A percentile compares a stretch with the other conserved stretches of the same genome.
Conservation (phyloP, 2,888 invertebrate genomes). For the Venustoraphidia nigricollis region DNA sequence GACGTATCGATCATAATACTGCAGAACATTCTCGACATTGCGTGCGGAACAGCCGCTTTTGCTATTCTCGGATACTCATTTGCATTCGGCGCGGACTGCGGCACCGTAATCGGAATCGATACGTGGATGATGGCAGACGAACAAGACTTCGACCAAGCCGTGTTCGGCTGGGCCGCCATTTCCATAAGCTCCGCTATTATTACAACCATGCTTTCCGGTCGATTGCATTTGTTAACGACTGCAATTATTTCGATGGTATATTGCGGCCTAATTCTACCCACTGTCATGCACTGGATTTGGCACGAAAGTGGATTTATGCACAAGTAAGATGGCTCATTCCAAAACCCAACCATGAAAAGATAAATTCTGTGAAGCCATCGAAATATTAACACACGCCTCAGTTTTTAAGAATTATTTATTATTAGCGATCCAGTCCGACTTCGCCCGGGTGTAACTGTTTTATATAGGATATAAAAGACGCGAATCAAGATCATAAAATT, state of each 20-base stretch:
- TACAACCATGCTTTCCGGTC: conserved; percentile 20
- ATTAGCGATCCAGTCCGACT: too few relatives aligned
- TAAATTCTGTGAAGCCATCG: too few relatives aligned
- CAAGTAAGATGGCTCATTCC: conserved; percentile 1
- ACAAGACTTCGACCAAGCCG: conserved; percentile 13
- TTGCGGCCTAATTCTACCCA: conserved; percentile 20
- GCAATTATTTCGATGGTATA: conserved; percentile 17
- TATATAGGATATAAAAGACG: too few relatives aligned
- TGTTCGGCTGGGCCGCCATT: conserved; percentile 18
- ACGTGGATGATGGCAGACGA: conserved; percentile 14
- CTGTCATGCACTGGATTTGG: conserved; percentile 26
- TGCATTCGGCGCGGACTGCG: conserved; percentile 19
- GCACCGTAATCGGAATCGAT: conserved; percentile 16
- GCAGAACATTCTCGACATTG: conserved; percentile 23
- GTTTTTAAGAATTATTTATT: too few relatives aligned
- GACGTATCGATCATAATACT: conserved; percentile 24
- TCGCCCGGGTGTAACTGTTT: too few relatives aligned
- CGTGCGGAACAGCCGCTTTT: conserved; percentile 19
- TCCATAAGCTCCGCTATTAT: conserved; percentile 22
- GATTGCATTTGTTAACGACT: conserved; percentile 18
- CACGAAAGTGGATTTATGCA: conserved; percentile 22
- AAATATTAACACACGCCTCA: too few relatives aligned
- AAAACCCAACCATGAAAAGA: too few relatives aligned
- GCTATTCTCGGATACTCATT: conserved; percentile 19
- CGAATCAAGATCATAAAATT: too few relatives aligned